Conservation (phyloP, 2,797 vertebrate species). For the Pangasius macronema region DNA sequence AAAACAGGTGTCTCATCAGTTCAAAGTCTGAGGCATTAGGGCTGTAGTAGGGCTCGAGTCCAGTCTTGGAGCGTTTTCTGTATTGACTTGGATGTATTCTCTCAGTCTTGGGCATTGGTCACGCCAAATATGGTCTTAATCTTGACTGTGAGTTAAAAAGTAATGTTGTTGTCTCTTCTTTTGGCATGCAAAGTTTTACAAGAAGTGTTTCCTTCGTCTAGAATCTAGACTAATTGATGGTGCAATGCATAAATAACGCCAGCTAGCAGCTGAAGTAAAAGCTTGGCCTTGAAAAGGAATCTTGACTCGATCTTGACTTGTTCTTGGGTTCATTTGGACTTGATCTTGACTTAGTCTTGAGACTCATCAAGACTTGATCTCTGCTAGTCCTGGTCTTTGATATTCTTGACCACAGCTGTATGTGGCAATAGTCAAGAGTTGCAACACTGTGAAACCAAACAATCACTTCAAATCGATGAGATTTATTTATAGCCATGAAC, state of each 20-base stretch:
- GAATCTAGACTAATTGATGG: no score
- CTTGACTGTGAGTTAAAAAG: neutral
- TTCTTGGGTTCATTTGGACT: neutral
- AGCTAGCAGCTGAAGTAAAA: no score
- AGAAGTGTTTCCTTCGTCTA: no score
- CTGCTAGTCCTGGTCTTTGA: neutral
- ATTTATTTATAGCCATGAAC: neutral
- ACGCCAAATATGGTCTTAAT: neutral
- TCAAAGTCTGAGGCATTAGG: neutral
- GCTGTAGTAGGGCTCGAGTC: neutral
- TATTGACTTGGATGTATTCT: neutral
- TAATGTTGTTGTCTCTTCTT: no score
- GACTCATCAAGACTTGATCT: neutral
- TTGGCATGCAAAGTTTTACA: no score
- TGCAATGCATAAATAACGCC: no score
- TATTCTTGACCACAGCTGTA: neutral
- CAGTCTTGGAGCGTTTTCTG: neutral
- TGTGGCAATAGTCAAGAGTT: no score
- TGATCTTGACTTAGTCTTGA: neutral
- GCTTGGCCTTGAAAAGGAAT: no score
- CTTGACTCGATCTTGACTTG: no score
- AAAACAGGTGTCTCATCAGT: neutral
- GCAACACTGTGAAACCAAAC: neutral
- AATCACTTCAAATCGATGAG: neutral
- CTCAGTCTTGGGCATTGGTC: neutral